Evolutionary conservation across 2,888 invertebrate species (phyloP).

Genomic region (Pollenia griseotomentosa): DNA sequence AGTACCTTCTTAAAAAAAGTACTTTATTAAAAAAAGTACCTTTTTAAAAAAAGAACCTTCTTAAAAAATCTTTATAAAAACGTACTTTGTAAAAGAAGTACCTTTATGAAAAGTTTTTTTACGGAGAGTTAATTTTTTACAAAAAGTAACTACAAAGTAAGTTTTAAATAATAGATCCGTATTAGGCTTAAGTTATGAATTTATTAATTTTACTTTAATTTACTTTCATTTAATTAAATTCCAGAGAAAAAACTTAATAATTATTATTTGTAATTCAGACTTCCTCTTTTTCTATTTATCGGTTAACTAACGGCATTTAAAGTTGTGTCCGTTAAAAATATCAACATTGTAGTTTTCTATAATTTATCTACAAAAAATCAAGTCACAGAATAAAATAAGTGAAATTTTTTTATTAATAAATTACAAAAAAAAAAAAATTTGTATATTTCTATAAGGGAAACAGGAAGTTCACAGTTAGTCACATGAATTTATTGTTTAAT

Average conservation of each 20-base stretch:
- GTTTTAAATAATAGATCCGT: too few relatives aligned
- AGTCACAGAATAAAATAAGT: not conserved
- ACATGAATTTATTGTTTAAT: conserved; percentile 21
- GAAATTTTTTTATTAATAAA: conserved; percentile 24
- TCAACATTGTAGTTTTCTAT: not conserved
- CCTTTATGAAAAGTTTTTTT: too few relatives aligned
- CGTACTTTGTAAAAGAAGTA: not conserved
- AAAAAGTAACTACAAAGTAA: too few relatives aligned
- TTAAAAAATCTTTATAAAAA: not conserved
- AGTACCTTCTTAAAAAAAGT: not conserved
- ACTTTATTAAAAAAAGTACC: not conserved
- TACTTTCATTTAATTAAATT: not conserved
- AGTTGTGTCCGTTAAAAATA: conserved; percentile 1
- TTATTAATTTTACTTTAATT: not conserved
- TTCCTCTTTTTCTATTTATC: conserved; percentile 15
- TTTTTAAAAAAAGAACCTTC: not conserved
- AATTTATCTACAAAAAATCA: conserved; percentile 13
- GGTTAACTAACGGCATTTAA: conserved; percentile 29
- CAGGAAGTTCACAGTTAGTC: conserved; percentile 70
- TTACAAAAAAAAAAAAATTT: not conserved
- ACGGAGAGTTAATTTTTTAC: too few relatives aligned
- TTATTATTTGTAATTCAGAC: not conserved
- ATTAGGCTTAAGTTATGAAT: too few relatives aligned
- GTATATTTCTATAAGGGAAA: conserved; percentile 54
- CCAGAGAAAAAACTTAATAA: not conserved